Evolutionary conservation across 2,797 vertebrate genomes (phyloP), one percentile per base, ranked within the genome.

Genomic region (Prunella strophiata): DNA sequence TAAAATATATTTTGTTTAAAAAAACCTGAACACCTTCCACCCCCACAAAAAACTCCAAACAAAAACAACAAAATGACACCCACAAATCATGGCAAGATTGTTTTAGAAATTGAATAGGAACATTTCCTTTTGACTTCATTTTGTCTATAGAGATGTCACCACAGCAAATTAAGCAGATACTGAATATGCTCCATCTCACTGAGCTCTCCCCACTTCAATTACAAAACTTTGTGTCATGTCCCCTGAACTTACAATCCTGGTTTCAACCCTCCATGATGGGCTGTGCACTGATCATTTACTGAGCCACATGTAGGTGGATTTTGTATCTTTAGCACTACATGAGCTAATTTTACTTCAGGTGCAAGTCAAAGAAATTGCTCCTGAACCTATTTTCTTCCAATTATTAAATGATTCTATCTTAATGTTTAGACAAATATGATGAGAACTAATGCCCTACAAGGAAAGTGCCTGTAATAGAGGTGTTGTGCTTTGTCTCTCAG

Each of bases 401-500:
- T 43, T 61, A 58, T 29, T 26, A 72, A 74, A 66, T 71, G 2
- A 59, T 48, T 77, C 8, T 70, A 13, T 30, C 15, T 21, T 57
- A 80, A 82, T 22, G 5, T 73, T 89, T 85, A 70, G 27, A 50
- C 13, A 85, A 70, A 5, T 12, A 42, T 2, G 2, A 61, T 67
- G 15, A 65, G 38, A 86, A 65, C 8, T 14, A 36, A 40, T 16
- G 7, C 2, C 13, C 23, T 38, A 16, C 20, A 67, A 40, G 8
- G 20, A 55, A 78, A 70, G 7, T 0, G 1, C 7, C 7, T 14
- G 0, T 5, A 12, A 12, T 21, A 11, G 51, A 87, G 23, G 32
- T 63, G 5, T 52, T 95, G 40, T 52, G 16, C 29, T 76, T 42
- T 32, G 48, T 66, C 36, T 92, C 34, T 4, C 7, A 54, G 2